phyloP scores from a whole-genome alignment of 1,140 invertebrate species.

The Drosophila carrolli region DNA sequence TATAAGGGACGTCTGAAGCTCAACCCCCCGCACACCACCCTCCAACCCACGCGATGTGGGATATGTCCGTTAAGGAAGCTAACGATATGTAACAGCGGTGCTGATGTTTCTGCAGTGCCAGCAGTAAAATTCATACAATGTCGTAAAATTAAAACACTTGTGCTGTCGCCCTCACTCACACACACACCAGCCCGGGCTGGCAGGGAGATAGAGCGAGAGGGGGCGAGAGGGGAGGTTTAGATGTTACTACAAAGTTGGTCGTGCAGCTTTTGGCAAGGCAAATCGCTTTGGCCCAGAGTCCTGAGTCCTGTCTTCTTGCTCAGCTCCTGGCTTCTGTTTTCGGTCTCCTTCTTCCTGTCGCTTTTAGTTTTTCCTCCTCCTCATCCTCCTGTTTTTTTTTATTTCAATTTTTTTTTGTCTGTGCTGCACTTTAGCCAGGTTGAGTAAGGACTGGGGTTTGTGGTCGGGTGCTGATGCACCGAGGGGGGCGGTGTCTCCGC shows the following conservation, averaged over 20 bases:
- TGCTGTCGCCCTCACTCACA: conserved; percentile 58
- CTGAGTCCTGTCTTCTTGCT: conserved; percentile 14
- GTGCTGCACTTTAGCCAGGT: conserved; percentile 58
- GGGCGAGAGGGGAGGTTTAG: conserved; percentile 22
- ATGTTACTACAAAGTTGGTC: conserved; percentile 75
- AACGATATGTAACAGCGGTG: conserved; percentile 83
- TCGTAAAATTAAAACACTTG: conserved; percentile 84
- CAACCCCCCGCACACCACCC: not conserved
- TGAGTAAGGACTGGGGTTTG: conserved; percentile 10
- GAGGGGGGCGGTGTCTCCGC: conserved; percentile 26
- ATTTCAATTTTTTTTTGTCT: conserved; percentile 39
- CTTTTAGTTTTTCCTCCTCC: conserved; percentile 4
- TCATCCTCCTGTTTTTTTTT: not conserved
- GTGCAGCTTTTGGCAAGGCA: conserved; percentile 78
- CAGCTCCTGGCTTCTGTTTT: conserved; percentile 37
- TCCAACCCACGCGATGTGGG: conserved; percentile 55
- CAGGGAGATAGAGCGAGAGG: not conserved
- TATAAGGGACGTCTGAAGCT: no score
- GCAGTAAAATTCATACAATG: conserved; percentile 84
- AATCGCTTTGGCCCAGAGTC: conserved; percentile 67
- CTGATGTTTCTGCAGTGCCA: conserved; percentile 81
- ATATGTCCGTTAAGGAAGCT: conserved; percentile 82
- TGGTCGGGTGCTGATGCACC: not conserved
- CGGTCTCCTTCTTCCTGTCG: conserved; percentile 25
- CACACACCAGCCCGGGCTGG: not conserved